Evolutionary conservation across 2,113 vertebrate genomes (phyloP).

Genomic region (Campylomormyrus tamandua): DNA sequence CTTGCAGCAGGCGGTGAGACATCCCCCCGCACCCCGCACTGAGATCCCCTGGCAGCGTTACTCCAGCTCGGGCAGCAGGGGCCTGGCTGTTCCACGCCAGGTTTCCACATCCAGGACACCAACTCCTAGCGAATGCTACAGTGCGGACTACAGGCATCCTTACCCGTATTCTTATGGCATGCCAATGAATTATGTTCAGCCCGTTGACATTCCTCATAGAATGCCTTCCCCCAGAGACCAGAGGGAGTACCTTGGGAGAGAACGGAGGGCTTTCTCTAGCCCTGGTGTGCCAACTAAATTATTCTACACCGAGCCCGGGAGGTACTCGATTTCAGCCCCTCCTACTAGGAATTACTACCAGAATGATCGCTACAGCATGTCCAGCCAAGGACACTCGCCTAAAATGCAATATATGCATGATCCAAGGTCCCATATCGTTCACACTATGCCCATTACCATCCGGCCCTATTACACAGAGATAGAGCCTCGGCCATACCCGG

Average conservation of each 20-base stretch:
- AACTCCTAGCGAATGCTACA: slow-evolving; percentile 82
- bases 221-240: slow-evolving; percentile 62
- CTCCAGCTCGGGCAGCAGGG: slow-evolving; percentile 56
- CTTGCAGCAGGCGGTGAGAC: slow-evolving; percentile 68
- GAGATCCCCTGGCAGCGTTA: slow-evolving; percentile 65
- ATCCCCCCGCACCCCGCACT: slow-evolving; percentile 44
- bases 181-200: slow-evolving; percentile 57
- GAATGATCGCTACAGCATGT: slow-evolving; percentile 60
- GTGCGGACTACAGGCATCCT: slow-evolving; percentile 68
- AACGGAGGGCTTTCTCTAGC: slow-evolving; percentile 70
- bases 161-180: slow-evolving; percentile 62
- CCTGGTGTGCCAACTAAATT: slow-evolving; percentile 76
- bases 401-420: slow-evolving; percentile 54
- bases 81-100: slow-evolving; percentile 71
- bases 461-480: slow-evolving; percentile 56
- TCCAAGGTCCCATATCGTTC: slow-evolving; percentile 60
- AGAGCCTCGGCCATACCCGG: slow-evolving; percentile 43
- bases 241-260: slow-evolving; percentile 60
- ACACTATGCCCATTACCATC: slow-evolving; percentile 59
- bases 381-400: slow-evolving; percentile 60
- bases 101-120: slow-evolving; percentile 68
- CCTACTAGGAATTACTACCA: slow-evolving; percentile 62
- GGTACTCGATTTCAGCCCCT: slow-evolving; percentile 54
- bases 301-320: slow-evolving; percentile 72
- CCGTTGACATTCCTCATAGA: slow-evolving; percentile 56